Percentiles rank a stretch among this genome's conserved stretches.
Evolutionary conservation across 2,888 invertebrate species (phyloP).

Genomic region (Pyrrhosoma nymphula): DNA sequence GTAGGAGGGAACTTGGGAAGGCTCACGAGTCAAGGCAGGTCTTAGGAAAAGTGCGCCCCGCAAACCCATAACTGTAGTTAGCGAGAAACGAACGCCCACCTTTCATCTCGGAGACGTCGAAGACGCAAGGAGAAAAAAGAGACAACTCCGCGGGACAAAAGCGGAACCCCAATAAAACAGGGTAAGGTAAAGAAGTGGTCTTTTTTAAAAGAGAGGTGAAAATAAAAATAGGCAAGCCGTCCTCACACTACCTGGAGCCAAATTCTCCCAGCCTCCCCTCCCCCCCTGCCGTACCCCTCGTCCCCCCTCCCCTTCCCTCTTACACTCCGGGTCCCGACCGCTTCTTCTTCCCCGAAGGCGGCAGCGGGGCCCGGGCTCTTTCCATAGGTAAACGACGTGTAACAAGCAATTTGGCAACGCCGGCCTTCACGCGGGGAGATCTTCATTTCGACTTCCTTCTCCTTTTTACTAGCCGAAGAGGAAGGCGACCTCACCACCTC

Average conservation of each 20-base stretch:
- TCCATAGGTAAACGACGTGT: slow-evolving; percentile 65
- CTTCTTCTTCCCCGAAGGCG: not conserved
- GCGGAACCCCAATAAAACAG: slow-evolving; percentile 33
- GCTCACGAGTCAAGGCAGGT: not conserved
- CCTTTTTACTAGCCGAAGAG: slow-evolving; percentile 55
- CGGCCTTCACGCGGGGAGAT: slow-evolving; percentile 56
- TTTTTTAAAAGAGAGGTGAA: not conserved
- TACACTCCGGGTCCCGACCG: not conserved
- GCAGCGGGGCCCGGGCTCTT: not conserved
- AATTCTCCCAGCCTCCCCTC: not conserved
- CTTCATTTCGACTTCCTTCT: slow-evolving; percentile 63
- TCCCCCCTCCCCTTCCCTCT: not conserved
- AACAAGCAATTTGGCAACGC: slow-evolving; percentile 65
- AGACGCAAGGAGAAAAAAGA: not conserved
- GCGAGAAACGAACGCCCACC: slow-evolving; percentile 11
- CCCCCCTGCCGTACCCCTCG: not conserved
- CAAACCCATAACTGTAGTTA: not conserved
- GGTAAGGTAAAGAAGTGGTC: not conserved
- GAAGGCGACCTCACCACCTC: slow-evolving; percentile 30
- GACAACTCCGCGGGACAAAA: not conserved
- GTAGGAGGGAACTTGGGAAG: not conserved
- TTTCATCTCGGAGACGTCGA: not conserved
- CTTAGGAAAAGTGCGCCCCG: not conserved
- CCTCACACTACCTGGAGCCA: not conserved
- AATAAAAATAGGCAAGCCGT: not conserved